Evolutionary conservation across 1,140 invertebrate genomes (phyloP).

Genomic region (Pseudomyrmex sp.): DNA sequence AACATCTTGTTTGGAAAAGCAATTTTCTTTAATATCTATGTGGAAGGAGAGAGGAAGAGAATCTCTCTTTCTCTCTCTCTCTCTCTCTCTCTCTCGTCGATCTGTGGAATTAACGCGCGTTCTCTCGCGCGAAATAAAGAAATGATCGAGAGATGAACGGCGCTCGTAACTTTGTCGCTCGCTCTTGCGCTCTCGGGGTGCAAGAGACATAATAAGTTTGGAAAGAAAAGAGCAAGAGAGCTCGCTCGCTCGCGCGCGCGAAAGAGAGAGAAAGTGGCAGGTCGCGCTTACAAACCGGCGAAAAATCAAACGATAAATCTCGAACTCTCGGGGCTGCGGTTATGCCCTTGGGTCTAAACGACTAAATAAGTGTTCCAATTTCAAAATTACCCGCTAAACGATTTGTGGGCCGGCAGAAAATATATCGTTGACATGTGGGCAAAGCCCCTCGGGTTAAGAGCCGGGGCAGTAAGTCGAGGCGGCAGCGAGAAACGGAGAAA

Average conservation of each 20-base stretch:
- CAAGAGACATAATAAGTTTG: neutral
- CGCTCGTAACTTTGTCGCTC: conserved; percentile 48
- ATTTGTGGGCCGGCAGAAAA: conserved; percentile 84
- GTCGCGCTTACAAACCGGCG: conserved; percentile 67
- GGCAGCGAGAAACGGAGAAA: neutral
- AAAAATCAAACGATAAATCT: conserved; percentile 74
- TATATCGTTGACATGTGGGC: conserved; percentile 85
- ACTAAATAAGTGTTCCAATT: conserved; percentile 85
- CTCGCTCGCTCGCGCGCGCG: neutral
- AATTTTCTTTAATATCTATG: neutral
- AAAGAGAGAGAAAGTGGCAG: conserved; percentile 16
- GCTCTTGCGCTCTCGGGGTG: neutral
- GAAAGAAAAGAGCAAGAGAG: conserved; percentile 31
- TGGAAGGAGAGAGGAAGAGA: no score
- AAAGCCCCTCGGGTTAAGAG: conserved; percentile 74
- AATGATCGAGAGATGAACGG: conserved; percentile 13
- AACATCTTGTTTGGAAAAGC: conserved; percentile 1
- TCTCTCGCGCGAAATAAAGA: conserved; percentile 35
- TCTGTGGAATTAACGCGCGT: conserved; percentile 39
- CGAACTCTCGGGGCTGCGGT: conserved; percentile 60
- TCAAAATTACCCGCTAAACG: conserved; percentile 84
- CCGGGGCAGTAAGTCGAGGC: conserved; percentile 46
- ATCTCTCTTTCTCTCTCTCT: no score
- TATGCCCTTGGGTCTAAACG: conserved; percentile 82
- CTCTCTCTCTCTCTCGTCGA: conserved; percentile 12